Evolutionary conservation across 2,113 vertebrate genomes (phyloP), one percentile per base, ranked within the genome.

Genomic region (Equus quagga): DNA sequence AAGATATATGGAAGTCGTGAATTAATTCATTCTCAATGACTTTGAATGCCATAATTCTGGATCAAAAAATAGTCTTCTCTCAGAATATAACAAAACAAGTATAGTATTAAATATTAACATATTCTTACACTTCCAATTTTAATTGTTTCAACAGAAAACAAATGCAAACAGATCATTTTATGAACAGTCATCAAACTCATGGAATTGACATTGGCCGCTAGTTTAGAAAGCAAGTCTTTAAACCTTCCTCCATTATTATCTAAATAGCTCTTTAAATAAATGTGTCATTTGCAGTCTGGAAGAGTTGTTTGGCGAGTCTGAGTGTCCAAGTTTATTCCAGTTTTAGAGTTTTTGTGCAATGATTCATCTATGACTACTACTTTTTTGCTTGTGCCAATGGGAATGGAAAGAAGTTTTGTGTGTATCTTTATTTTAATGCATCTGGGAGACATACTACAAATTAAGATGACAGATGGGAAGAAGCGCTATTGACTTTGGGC

Each of bases 391-490:
- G 19, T 58, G 60, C 75, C 73, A 79, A 28, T 91, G 49, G 49
- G 44, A 79, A 82, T 94, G 31, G 51, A 86, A 85, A 90, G 78
- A 89, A 56, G 6, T 93, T 76, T 86, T 76, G 49, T 82, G 31
- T 96, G 36, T 64, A 41, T 92, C 85, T 96, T 95, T 64, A 44
- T 89, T 96, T 92, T 93, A 97, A 92, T 92, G 82, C 9, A 78
- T 84, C 84, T 88, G 92, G 80, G 80, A 94, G 51, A 81, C 89
- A 90, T 49, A 89, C 24, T 70, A 79, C 86, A 94, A 94, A 84
- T 94, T 93, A 92, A 89, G 75, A 95, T 96, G 87, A 97, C 95
- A 96, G 84, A 94, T 94, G 95, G 49, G 65, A 94, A 97, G 72
- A 97, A 75, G 69, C 54, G 73, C 51, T 89, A 91, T 73, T 93